Percentiles rank a stretch among this genome's conserved stretches.
phyloP scores from a whole-genome alignment of 2,797 vertebrate species.

The Rallus crepitans region DNA sequence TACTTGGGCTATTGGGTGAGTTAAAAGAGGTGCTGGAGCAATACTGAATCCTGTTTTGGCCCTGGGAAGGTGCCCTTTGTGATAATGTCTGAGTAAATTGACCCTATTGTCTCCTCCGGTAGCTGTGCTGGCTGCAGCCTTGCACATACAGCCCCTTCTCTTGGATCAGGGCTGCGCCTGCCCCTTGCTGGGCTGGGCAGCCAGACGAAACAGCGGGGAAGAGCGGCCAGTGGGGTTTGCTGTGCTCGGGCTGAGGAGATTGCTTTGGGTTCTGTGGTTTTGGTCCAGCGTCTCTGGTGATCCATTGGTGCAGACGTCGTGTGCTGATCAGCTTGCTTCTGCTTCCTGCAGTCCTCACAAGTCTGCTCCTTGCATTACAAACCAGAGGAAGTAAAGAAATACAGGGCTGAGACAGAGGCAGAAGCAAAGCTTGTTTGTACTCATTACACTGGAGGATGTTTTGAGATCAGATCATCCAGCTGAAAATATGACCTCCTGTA shows the following conservation, averaged over 20 bases:
- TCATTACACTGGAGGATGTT: conserved; percentile 41
- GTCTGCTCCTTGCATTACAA: neutral
- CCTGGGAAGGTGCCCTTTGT: neutral
- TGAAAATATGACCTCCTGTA: conserved; percentile 44
- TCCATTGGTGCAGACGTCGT: neutral
- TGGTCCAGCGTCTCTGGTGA: neutral
- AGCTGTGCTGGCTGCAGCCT: neutral
- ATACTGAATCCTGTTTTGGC: neutral
- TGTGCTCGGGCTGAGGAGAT: neutral
- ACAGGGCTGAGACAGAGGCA: neutral
- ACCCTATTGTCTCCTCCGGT: neutral
- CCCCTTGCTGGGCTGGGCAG: rapidly evolving
- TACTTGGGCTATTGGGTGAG: rapidly evolving
- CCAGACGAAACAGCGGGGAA: neutral
- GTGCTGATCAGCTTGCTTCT: neutral
- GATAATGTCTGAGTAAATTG: neutral
- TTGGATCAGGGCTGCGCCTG: neutral
- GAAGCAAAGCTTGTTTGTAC: conserved; percentile 21
- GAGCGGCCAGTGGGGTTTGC: neutral
- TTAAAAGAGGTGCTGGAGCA: neutral
- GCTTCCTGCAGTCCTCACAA: neutral
- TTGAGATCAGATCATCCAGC: conserved; percentile 31
- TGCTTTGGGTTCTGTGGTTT: neutral
- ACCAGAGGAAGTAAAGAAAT: neutral
- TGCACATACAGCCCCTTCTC: rapidly evolving